phyloP scores from a whole-genome alignment of 37 sponge, comb jelly and placozoan species.

The Eunapius fragilis region DNA sequence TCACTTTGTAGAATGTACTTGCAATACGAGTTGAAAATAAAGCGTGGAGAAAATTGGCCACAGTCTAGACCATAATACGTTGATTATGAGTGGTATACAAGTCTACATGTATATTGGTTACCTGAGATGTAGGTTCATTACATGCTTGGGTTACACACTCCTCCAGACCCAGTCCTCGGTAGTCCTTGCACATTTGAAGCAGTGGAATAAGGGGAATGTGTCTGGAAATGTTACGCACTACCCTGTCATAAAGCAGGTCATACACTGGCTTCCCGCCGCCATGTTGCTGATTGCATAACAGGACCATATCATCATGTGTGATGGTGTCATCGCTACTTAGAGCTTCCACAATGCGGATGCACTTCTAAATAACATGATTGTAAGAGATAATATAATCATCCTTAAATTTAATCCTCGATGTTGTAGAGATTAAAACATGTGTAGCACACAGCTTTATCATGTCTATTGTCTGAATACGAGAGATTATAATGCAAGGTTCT shows the following conservation, averaged over 20 bases:
- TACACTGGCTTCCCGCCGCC: neutral
- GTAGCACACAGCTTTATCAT: too few species aligned
- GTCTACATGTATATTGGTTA: neutral
- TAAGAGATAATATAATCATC: too few species aligned
- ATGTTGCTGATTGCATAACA: neutral
- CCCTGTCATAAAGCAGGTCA: neutral
- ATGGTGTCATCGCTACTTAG: neutral
- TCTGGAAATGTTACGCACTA: neutral
- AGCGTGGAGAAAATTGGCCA: constrained; percentile 28
- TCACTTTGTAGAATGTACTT: constrained; percentile 71
- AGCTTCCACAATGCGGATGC: neutral
- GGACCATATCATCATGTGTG: neutral
- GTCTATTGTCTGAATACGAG: too few species aligned
- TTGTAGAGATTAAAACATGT: too few species aligned
- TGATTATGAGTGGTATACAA: neutral
- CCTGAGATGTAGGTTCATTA: neutral
- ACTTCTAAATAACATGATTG: too few species aligned
- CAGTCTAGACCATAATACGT: constrained; percentile 3
- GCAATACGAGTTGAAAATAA: constrained; percentile 31
- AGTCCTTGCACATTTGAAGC: neutral
- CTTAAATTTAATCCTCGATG: too few species aligned
- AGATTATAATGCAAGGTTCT: too few species aligned
- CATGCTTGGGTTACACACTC: neutral
- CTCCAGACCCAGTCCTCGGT: neutral
- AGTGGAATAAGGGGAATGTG: neutral